phyloP scores from a whole-genome alignment of 1,140 invertebrate species.

The Eurytemora carolleeae region DNA sequence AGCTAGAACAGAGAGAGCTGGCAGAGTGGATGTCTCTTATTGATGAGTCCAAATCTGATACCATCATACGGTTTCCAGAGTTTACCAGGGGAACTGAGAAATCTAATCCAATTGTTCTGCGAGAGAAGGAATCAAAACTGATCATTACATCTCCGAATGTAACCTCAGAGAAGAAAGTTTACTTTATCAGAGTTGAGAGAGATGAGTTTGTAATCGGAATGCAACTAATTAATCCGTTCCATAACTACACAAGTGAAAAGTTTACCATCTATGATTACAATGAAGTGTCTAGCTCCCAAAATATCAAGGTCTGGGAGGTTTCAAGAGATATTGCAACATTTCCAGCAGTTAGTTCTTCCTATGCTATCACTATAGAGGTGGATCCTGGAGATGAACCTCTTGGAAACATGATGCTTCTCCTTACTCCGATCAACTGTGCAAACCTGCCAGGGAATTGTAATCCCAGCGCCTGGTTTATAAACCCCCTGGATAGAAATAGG shows the following conservation, averaged over 20 bases:
- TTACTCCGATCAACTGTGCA: slow-evolving; percentile 41
- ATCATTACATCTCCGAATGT: neutral
- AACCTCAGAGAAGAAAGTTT: neutral
- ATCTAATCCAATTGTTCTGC: slow-evolving; percentile 11
- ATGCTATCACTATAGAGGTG: slow-evolving; percentile 57
- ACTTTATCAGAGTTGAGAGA: slow-evolving; percentile 6
- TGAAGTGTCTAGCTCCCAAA: slow-evolving; percentile 12
- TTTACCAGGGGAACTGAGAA: neutral
- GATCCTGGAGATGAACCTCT: slow-evolving; percentile 50
- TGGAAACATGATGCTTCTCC: slow-evolving; percentile 56
- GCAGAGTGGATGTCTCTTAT: slow-evolving; percentile 54
- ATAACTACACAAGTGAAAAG: slow-evolving; percentile 59
- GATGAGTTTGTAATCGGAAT: slow-evolving; percentile 23
- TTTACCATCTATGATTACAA: slow-evolving; percentile 47
- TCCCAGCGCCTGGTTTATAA: slow-evolving; percentile 1
- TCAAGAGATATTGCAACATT: slow-evolving; percentile 61
- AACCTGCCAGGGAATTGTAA: slow-evolving; percentile 14
- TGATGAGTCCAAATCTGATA: slow-evolving; percentile 10
- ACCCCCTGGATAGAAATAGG: slow-evolving; percentile 9
- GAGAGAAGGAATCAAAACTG: slow-evolving; percentile 5
- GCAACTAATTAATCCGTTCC: slow-evolving; percentile 52
- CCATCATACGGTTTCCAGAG: slow-evolving; percentile 7
- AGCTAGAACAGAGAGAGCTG: slow-evolving; percentile 65
- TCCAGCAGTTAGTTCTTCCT: slow-evolving; percentile 62
- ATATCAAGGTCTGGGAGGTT: slow-evolving; percentile 40